Conservation (phyloP, 2,888 invertebrate genomes). For the Apotomis capreana region DNA sequence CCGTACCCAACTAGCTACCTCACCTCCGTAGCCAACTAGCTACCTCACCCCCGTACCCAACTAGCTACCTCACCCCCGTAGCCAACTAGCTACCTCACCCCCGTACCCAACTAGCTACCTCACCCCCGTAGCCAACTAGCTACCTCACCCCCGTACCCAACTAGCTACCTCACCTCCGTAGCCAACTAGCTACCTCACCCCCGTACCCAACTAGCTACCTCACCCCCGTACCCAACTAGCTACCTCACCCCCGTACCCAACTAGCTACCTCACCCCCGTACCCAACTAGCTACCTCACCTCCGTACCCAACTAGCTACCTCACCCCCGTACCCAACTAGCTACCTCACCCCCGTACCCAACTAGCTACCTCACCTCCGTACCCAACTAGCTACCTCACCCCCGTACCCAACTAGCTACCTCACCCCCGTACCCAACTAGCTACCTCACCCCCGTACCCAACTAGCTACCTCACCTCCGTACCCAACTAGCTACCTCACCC, state of each 20-base stretch:
- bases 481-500: slow-evolving; percentile 60
- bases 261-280: slow-evolving; percentile 70
- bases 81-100: slow-evolving; percentile 60
- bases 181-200: slow-evolving; percentile 60
- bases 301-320: background rate
- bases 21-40: too few species aligned
- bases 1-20: too few species aligned
- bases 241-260: slow-evolving; percentile 73
- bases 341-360: slow-evolving; percentile 76
- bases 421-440: slow-evolving; percentile 73
- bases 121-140: slow-evolving; percentile 73
- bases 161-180: too few species aligned
- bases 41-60: slow-evolving; percentile 73
- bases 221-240: slow-evolving; percentile 73
- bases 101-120: slow-evolving; percentile 59
- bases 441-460: slow-evolving; percentile 76
- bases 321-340: slow-evolving; percentile 73
- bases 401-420: slow-evolving; percentile 59
- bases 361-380: too few species aligned
- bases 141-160: slow-evolving; percentile 76
- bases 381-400: slow-evolving; percentile 60
- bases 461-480: too few species aligned
- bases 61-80: slow-evolving; percentile 70
- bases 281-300: too few species aligned
- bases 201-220: slow-evolving; percentile 59